Base-by-base conservation (phyloP, 2,113 vertebrate species). In the Phalacrocorax brasilianus region DNA sequence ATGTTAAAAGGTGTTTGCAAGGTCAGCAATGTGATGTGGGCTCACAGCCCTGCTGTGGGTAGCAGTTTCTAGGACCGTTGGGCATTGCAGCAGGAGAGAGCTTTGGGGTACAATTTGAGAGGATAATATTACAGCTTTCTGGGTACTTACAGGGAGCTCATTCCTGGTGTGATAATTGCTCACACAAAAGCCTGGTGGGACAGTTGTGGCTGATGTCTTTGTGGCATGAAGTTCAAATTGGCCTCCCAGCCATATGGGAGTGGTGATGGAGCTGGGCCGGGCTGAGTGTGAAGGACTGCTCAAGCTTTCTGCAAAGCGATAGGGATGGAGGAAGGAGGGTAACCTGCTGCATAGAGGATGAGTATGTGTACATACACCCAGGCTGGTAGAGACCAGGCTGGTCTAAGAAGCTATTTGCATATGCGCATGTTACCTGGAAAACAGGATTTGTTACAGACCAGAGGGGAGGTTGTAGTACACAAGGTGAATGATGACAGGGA, bases 341-440 rank as follows among this genome's bases (percentile, higher is more conserved):
- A 65, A 28, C 50, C 27, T 1, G 0, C 22, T 52, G 32, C 3
- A 10, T 19, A 38, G 52, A 52, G 23, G 26, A 10, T 33, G 42
- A 45, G 19, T 30, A 35, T 3, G 1, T 32, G 26, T 35, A 16
- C 0, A 0, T 55, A 21, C 27, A 30, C 23, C 23, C 22, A 22
- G 40, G 38, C 16, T 40, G 68, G 75, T 74, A 42, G 52, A 0
- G 0, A 45, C 38, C 38, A 38, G 38, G 38, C 38, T 58, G 26
- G 49, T 35, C 50, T 52, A 16, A 50, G 59, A 23, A 49, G 24
- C 49, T 55, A 26, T 50, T 72, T 38, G 26, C 44, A 50, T 85
- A 35, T 28, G 24, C 11, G 2, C 13, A 21, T 2, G 1, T 62
- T 61, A 12, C 18, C 5, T 50, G 68, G 76, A 42, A 18, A 32